These are phyloP conservation scores for Hemistola chrysoprasaria DNA, from an alignment of 2,888 invertebrate species.

Conservation along the genomic window DNA sequence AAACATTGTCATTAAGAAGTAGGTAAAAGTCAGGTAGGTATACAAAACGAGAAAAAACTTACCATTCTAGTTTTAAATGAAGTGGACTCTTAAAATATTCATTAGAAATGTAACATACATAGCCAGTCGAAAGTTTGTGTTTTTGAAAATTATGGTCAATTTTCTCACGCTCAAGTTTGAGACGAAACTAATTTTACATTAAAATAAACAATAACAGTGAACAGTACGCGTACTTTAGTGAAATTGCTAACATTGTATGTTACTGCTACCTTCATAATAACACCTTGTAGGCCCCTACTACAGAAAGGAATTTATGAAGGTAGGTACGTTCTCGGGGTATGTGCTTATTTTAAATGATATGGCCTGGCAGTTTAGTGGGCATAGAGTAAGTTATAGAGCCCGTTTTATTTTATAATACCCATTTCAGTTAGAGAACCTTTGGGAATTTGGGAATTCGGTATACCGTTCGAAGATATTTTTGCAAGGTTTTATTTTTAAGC, in stretches of 20 bases:
- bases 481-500: background rate
- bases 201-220: background rate
- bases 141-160: too few species aligned
- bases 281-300: constrained; percentile 22
- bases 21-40: too few species aligned
- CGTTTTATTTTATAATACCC: constrained; percentile 20
- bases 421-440: constrained; percentile 9
- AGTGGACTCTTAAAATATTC: too few species aligned
- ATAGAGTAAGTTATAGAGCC: constrained; percentile 20
- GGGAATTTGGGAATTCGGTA: constrained; percentile 7
- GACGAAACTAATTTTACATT: background rate
- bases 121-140: too few species aligned
- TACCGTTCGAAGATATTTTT: background rate
- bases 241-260: constrained; percentile 24
- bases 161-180: too few species aligned
- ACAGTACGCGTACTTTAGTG: constrained; percentile 16
- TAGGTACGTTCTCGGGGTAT: constrained; percentile 34
- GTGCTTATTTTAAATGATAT: constrained; percentile 31
- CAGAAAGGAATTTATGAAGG: constrained; percentile 44
- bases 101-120: too few species aligned
- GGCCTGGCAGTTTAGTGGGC: constrained; percentile 17
- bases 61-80: too few species aligned
- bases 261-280: constrained; percentile 21
- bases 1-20: too few species aligned
- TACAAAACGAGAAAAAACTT: too few species aligned